These are phyloP conservation scores for Halictus ligatus DNA, from an alignment of 2,888 invertebrate species.

Conservation along the genomic window DNA sequence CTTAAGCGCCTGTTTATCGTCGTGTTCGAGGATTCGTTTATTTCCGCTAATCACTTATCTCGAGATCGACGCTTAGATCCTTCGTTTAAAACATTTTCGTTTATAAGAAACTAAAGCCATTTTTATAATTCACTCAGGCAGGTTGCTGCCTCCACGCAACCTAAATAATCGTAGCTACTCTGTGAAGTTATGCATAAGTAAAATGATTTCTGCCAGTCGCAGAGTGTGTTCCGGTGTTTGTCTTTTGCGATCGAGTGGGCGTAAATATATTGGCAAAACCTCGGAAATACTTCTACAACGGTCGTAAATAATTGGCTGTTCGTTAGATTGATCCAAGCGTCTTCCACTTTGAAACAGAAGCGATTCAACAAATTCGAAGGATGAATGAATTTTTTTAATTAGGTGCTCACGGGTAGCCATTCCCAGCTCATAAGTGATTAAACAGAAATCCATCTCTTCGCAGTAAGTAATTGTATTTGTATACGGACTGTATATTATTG, in stretches of 20 bases:
- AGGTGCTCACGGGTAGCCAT: neutral
- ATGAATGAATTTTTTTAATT: neutral
- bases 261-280: neutral
- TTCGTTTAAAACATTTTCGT: neutral
- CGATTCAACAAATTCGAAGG: neutral
- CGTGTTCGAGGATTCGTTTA: conserved; percentile 9
- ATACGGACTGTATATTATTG: conserved; percentile 56
- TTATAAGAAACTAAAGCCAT: neutral
- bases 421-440: conserved; percentile 17
- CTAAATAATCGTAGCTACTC: neutral
- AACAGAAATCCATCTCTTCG: conserved; percentile 25
- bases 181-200: neutral
- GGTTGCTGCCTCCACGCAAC: neutral
- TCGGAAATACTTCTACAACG: neutral
- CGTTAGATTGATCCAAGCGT: neutral
- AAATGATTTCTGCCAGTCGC: neutral
- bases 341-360: neutral
- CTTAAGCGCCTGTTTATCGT: neutral
- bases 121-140: neutral
- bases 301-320: neutral
- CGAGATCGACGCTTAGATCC: neutral
- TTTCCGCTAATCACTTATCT: conserved; percentile 21
- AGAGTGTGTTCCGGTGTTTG: neutral
- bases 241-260: neutral
- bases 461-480: conserved; percentile 44